Percentiles rank a stretch among this genome's conserved stretches.
These are phyloP conservation scores for Rutilus rutilus DNA, from an alignment of 2,113 vertebrate species.

Conservation along the genomic window DNA sequence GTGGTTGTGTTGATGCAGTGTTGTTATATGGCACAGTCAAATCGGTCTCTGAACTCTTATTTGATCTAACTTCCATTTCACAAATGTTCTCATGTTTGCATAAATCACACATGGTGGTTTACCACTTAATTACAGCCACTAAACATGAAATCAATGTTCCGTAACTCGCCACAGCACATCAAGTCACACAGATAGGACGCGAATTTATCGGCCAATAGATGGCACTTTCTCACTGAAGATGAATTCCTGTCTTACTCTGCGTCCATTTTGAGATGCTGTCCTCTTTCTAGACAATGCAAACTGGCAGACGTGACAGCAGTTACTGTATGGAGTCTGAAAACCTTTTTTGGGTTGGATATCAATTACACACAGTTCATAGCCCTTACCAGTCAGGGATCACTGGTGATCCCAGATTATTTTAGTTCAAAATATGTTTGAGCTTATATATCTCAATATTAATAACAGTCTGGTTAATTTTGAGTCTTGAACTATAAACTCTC, in stretches of 20 bases:
- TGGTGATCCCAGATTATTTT: no score
- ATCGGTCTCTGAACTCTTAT: background rate
- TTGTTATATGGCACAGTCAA: background rate
- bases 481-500: no score
- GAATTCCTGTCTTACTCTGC: constrained; percentile 30
- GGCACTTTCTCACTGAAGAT: constrained; percentile 75
- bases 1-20: background rate
- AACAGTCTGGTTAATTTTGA: no score
- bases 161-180: background rate
- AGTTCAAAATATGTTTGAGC: no score
- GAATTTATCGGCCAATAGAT: constrained; percentile 71
- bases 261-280: constrained; percentile 51
- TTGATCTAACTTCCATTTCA: background rate
- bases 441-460: no score
- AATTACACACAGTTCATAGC: background rate
- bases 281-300: constrained; percentile 28
- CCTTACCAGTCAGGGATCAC: no score
- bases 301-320: background rate
- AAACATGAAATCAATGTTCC: constrained; percentile 19
- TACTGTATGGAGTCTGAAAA: background rate
- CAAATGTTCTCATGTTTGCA: constrained; percentile 3
- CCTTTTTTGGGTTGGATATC: background rate
- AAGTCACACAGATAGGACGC: background rate
- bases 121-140: constrained; percentile 20
- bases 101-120: background rate